Percentiles rank a stretch among this genome's conserved stretches.
phyloP scores from a whole-genome alignment of 2,113 vertebrate genomes.

The Candoia aspera region DNA sequence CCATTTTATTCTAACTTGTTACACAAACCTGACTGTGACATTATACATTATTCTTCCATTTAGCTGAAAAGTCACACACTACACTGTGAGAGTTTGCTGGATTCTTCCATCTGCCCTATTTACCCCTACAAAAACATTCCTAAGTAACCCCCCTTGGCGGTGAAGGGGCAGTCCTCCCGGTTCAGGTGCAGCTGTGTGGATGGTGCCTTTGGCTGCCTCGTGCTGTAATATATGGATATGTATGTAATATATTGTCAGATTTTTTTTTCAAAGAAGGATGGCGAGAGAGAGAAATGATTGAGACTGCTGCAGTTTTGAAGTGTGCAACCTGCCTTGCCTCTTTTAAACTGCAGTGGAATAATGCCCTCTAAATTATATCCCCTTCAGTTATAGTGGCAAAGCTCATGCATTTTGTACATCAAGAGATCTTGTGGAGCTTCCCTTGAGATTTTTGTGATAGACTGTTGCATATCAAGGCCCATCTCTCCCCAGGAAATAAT shows the following conservation, averaged over 20 bases:
- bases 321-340: conserved; percentile 47
- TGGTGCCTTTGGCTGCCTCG: neutral
- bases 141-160: neutral
- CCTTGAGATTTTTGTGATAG: conserved; percentile 60
- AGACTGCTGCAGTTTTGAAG: conserved; percentile 45
- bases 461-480: conserved; percentile 51
- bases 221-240: conserved; percentile 14
- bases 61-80: neutral
- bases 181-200: neutral
- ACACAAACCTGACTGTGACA: neutral
- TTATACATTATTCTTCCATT: neutral
- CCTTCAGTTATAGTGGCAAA: conserved; percentile 63
- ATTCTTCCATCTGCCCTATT: neutral
- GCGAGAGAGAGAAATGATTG: conserved; percentile 51
- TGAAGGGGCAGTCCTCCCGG: neutral
- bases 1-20: neutral
- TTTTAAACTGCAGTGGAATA: conserved; percentile 54
- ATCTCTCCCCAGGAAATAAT: conserved; percentile 61
- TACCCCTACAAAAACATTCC: neutral
- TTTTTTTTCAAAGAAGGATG: neutral
- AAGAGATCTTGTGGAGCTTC: conserved; percentile 46
- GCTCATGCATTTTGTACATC: conserved; percentile 68
- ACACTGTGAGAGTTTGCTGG: neutral
- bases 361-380: conserved; percentile 63
- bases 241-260: conserved; percentile 32